Evolutionary conservation across 2,888 invertebrate species (phyloP), one percentile per base, ranked within the genome.

Genomic region (Aspidiotus destructor): DNA sequence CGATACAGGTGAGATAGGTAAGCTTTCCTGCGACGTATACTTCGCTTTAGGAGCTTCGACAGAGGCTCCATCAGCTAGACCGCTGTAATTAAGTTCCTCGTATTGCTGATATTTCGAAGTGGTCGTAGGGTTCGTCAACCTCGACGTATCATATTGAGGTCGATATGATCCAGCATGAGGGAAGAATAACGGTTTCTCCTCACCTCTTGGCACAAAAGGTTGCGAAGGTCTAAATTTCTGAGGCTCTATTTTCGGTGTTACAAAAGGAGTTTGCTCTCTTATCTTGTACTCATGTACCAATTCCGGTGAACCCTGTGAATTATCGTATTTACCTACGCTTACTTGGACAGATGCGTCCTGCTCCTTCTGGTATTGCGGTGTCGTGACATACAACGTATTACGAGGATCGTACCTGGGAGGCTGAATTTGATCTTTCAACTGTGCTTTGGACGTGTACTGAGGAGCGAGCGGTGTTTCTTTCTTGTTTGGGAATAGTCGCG

Each of bases 161-260:
- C 28, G 28, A 28, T 28, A 28, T 28, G 28, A 28, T 28, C 2
- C 28, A 1, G 5, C 28, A 3, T 48, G 48, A n/a, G 48, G 48
- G n/a, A 3, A 13, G 48, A 48, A 48, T 13, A 48, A n/a, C 10
- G 48, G 48, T 48, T 48, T 48, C n/a, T 48, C 48, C 28, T 28
- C 28, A 28, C 28, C 5, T 5, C 28, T 28, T 28, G 28, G 28
- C 28, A 28, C 28, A 28, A 13, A 48, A 48, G 48, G 48, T n/a
- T 48, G 48, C 11, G 48, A 48, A 13, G 48, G 48, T n/a, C 48
- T 48, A n/a, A 48, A 48, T 48, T 48, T 48, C 48, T 48, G 48
- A 3, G 48, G 48, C 10, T 48, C 48, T 6, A n/a, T 3, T 48
- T 48, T 48, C n/a, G 10, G 48, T 1, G 48, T 48, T 11, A 13